These are phyloP conservation scores for Hemicentrotus pulcherrimus DNA, from an alignment of 35 echinoderm and acorn worm genomes.

Conservation along the genomic window DNA sequence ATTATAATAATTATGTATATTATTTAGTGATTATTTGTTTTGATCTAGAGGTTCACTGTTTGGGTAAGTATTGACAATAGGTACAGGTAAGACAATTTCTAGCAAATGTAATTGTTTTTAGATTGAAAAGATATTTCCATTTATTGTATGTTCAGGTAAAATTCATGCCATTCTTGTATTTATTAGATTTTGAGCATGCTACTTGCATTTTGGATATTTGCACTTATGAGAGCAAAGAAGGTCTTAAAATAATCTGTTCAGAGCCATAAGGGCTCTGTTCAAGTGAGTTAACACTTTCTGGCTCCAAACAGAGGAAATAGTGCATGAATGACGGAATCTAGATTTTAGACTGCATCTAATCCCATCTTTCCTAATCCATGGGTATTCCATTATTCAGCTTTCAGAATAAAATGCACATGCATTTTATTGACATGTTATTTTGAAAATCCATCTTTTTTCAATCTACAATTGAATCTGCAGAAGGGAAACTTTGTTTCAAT, in stretches of 20 bases:
- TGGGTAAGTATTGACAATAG: neutral
- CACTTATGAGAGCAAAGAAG: neutral
- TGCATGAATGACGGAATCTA: neutral
- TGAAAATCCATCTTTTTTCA: no score
- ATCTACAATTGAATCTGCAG: no score
- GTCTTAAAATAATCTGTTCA: neutral
- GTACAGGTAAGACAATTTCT: neutral
- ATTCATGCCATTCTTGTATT: neutral
- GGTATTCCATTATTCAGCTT: constrained; percentile 1
- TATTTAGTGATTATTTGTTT: neutral
- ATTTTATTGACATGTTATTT: no score
- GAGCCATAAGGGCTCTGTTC: no score
- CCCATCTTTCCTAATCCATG: neutral
- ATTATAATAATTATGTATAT: neutral
- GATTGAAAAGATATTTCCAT: neutral
- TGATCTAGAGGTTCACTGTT: neutral
- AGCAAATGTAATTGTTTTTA: neutral
- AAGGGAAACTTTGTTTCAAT: no score
- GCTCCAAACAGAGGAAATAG: neutral
- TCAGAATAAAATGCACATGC: no score
- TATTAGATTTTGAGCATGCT: neutral
- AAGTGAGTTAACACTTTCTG: no score
- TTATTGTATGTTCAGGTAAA: neutral
- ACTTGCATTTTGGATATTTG: neutral
- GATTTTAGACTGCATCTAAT: neutral